Percentiles rank a stretch among this genome's conserved stretches.
phyloP scores from a whole-genome alignment of 92 coral and sea anemone species.

The Zoanthus gigantus region DNA sequence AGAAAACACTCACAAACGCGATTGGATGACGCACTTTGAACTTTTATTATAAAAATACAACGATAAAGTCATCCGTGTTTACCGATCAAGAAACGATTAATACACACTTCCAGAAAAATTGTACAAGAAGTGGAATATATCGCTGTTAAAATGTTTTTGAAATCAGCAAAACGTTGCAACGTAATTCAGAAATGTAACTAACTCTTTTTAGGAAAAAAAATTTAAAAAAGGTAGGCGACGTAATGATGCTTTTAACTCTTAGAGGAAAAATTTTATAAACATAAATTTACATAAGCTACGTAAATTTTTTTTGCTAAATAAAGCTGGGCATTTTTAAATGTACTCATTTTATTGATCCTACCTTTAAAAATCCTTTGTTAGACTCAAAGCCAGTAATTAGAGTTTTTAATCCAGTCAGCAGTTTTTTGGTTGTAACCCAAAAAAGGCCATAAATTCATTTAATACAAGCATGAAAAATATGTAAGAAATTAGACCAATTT shows the following conservation, averaged over 20 bases:
- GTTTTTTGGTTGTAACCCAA: too few species aligned
- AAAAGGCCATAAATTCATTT: too few species aligned
- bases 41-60: neutral
- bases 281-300: too few species aligned
- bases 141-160: neutral
- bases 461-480: too few species aligned
- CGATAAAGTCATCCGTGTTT: slow-evolving; percentile 3
- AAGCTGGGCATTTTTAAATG: too few species aligned
- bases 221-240: neutral
- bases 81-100: neutral
- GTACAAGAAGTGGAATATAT: neutral
- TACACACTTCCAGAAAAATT: neutral
- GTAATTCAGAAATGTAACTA: neutral
- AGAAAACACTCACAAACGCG: neutral
- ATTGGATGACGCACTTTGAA: neutral
- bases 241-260: neutral
- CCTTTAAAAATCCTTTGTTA: too few species aligned
- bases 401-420: too few species aligned
- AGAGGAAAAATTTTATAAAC: too few species aligned
- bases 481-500: too few species aligned
- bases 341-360: too few species aligned
- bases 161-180: neutral
- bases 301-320: neutral
- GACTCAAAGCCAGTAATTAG: too few species aligned
- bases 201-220: neutral